phyloP scores from a whole-genome alignment of 2,888 invertebrate species.

The Drosophila trichaetosa region DNA sequence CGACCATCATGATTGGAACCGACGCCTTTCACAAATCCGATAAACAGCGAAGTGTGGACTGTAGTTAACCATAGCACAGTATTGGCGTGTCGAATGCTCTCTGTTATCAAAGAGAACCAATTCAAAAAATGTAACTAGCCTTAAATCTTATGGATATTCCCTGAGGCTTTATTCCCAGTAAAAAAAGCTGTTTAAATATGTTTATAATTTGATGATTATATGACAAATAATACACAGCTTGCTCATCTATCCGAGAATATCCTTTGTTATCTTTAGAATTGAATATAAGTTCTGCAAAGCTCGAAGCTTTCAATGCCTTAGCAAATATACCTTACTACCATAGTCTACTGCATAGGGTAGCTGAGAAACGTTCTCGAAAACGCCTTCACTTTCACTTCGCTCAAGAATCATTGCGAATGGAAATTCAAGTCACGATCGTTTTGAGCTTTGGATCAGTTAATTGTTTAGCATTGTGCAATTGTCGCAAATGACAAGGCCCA shows the following conservation, averaged over 20 bases:
- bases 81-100: not conserved
- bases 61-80: not conserved
- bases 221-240: not conserved
- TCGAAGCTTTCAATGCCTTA: not conserved
- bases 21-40: conserved; percentile 46
- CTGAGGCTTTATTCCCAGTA: not conserved
- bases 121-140: not conserved
- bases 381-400: conserved; percentile 58
- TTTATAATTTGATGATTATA: not conserved
- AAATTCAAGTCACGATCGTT: conserved; percentile 60
- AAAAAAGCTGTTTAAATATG: not conserved
- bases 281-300: not conserved
- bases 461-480: conserved; percentile 32
- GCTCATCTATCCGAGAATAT: not conserved
- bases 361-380: conserved; percentile 5
- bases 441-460: conserved; percentile 24
- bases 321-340: not conserved
- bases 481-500: conserved; percentile 38
- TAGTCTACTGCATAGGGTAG: not conserved
- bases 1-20: conserved; percentile 21
- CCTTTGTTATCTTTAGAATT: not conserved
- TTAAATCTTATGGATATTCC: not conserved
- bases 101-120: not conserved
- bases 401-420: conserved; percentile 39
- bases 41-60: not conserved